Conservation (phyloP, 2,888 invertebrate species). For the Harmothoe impar region DNA sequence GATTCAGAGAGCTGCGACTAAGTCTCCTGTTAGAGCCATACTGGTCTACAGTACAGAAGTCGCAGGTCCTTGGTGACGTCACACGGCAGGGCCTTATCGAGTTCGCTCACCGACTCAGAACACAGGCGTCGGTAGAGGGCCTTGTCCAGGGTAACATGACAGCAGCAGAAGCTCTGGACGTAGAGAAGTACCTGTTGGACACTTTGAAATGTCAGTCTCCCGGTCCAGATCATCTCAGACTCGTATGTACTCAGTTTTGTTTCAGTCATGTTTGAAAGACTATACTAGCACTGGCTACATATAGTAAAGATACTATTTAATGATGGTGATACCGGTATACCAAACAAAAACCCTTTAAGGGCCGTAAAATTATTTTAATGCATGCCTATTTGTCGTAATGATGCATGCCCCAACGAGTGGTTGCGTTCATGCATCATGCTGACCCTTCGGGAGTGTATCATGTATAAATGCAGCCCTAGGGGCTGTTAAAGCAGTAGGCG, state of each 20-base stretch:
- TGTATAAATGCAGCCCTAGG: too few relatives aligned
- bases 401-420: too few relatives aligned
- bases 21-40: conserved; percentile 30
- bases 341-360: too few relatives aligned
- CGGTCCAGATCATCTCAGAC: background rate
- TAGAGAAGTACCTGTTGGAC: conserved; percentile 27
- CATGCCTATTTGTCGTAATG: too few relatives aligned
- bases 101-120: background rate
- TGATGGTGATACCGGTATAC: too few relatives aligned
- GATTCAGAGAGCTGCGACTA: conserved; percentile 53
- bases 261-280: too few relatives aligned
- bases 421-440: too few relatives aligned
- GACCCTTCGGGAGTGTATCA: too few relatives aligned
- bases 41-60: conserved; percentile 45
- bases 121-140: conserved; percentile 22
- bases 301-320: too few relatives aligned
- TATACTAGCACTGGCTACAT: too few relatives aligned
- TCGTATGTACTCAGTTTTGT: background rate
- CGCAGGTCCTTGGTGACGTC: background rate
- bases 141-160: conserved; percentile 53
- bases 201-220: conserved; percentile 19
- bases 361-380: too few relatives aligned
- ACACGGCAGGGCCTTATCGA: conserved; percentile 6
- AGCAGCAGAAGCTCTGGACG: background rate
- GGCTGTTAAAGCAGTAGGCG: too few relatives aligned